Percentiles rank a stretch among this genome's conserved stretches.
Conservation (phyloP, 2,113 vertebrate species). For the Miniopterus natalensis region DNA sequence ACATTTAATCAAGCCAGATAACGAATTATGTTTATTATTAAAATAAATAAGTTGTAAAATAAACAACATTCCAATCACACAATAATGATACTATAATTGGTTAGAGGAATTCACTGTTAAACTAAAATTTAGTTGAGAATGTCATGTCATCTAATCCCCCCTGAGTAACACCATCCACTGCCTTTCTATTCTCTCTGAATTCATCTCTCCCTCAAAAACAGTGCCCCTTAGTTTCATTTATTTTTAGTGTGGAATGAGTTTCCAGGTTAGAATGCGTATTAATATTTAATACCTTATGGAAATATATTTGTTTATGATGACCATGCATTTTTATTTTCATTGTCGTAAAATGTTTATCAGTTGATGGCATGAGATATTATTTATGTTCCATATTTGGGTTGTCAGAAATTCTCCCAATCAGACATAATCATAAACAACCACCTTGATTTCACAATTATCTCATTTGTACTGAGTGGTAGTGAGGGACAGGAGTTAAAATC, state of each 20-base stretch:
- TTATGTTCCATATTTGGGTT: slow-evolving; percentile 66
- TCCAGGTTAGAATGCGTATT: slow-evolving; percentile 61
- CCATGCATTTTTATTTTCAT: slow-evolving; percentile 58
- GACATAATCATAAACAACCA: slow-evolving; percentile 66
- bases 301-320: slow-evolving; percentile 62
- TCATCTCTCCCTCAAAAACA: slow-evolving; percentile 63
- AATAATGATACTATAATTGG: background rate
- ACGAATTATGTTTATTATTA: background rate
- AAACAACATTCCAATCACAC: slow-evolving; percentile 6
- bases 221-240: slow-evolving; percentile 66
- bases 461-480: slow-evolving; percentile 66
- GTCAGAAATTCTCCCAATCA: slow-evolving; percentile 70
- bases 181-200: background rate
- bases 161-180: background rate
- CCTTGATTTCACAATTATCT: slow-evolving; percentile 72
- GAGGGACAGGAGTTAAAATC: slow-evolving; percentile 46
- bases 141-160: background rate
- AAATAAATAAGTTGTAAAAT: slow-evolving; percentile 47
- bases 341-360: slow-evolving; percentile 73
- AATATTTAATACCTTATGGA: slow-evolving; percentile 70
- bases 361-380: slow-evolving; percentile 59
- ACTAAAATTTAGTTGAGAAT: slow-evolving; percentile 41
- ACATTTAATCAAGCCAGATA: slow-evolving; percentile 38
- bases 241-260: slow-evolving; percentile 63
- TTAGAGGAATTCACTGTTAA: slow-evolving; percentile 24